Evolutionary conservation across 2,888 invertebrate species (phyloP).

Genomic region (Pterobdella sp.): DNA sequence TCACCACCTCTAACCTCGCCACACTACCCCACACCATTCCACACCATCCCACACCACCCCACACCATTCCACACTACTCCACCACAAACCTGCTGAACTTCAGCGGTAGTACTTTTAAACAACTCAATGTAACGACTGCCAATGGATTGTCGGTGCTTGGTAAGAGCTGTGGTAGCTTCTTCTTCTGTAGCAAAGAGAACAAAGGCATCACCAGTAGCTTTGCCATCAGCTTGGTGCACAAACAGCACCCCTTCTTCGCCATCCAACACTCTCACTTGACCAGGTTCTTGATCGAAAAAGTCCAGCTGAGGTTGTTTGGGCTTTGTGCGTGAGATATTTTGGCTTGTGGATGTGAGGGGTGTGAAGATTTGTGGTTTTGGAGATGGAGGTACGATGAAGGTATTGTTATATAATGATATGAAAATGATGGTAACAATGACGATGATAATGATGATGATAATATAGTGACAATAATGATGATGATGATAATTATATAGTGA

Average conservation of each 20-base stretch:
- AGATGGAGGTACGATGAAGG: neutral
- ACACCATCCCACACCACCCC: neutral
- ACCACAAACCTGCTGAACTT: slow-evolving; percentile 86
- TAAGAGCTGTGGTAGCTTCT: slow-evolving; percentile 79
- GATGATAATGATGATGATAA: neutral
- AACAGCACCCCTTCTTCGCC: slow-evolving; percentile 89
- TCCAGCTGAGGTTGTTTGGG: slow-evolving; percentile 57
- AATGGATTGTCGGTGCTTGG: slow-evolving; percentile 87
- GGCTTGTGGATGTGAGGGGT: too few relatives aligned
- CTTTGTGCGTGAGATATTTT: too few relatives aligned
- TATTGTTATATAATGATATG: neutral
- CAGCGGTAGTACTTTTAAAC: slow-evolving; percentile 92
- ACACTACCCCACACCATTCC: neutral
- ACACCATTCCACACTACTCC: neutral
- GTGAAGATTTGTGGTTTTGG: neutral
- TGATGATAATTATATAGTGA: neutral
- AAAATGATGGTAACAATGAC: neutral
- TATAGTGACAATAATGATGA: neutral
- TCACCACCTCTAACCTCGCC: neutral
- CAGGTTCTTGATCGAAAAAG: slow-evolving; percentile 84
- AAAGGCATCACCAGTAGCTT: slow-evolving; percentile 96
- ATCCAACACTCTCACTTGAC: slow-evolving; percentile 79
- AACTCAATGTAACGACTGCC: slow-evolving; percentile 95
- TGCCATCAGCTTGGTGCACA: slow-evolving; percentile 71
- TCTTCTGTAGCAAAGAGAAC: slow-evolving; percentile 87